Base-by-base conservation (phyloP, 2,888 invertebrate genomes). In the Ophonus ardosiacus region DNA sequence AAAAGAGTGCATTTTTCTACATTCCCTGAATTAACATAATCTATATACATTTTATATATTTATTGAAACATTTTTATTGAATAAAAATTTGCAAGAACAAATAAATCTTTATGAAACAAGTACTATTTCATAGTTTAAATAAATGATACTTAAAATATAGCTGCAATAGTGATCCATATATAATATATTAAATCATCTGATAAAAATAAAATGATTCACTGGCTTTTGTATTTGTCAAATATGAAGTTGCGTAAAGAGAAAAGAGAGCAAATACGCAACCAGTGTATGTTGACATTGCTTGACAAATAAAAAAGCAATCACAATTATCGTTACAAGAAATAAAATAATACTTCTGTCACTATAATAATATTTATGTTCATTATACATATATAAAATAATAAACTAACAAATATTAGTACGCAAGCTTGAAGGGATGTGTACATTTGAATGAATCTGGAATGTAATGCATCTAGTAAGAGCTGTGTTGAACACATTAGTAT, bases 61-160 rank as follows among this genome's bases (percentile, higher is more conserved):
- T 89, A 88, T 89, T 89, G 87, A 89, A 90, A 90, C 90, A 90
- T 90, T 89, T 89, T 89, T 90, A 89, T 90, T 89, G 90, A 90
- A 90, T 90, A 90, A 90, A 90, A 89, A 88, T 88, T 88, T 89
- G 87, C 89, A 90, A 90, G 89, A 88, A 90, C 89, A 89, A 89
- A 88, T 89, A 89, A 87, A 86, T 88, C 65, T 82, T 79, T 83
- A 83, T 89, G 88, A 89, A 90, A 90, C 89, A 90, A 89, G 38
- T 84, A 83, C 88, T 88, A 89, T 88, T 87, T 87, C 86, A 88
- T 88, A 89, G 88, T 88, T 76, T 84, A 79, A 79, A 84, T 84
- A 84, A 82, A 84, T 84, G 78, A 84, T 68, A 84, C 84, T 84
- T 84, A 79, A 84, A 84, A 84, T 86, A 88, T 86, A 88, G 87